These are phyloP conservation scores for Apis florea DNA, from an alignment of 1,140 invertebrate genomes.

Conservation along the genomic window DNA sequence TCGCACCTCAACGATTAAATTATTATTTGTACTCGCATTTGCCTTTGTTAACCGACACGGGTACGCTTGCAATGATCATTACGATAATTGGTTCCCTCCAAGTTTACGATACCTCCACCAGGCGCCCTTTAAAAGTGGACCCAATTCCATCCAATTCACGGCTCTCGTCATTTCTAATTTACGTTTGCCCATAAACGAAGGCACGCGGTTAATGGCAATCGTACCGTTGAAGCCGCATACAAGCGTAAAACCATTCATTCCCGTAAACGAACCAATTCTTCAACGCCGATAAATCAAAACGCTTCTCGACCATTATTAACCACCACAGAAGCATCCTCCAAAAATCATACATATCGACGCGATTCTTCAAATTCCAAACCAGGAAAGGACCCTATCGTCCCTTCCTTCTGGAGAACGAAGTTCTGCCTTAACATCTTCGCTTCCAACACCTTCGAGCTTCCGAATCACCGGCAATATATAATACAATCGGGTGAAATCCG, in stretches of 20 bases:
- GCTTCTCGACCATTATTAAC: too few species aligned
- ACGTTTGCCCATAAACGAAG: neutral
- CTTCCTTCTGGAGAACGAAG: too few species aligned
- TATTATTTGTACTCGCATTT: neutral
- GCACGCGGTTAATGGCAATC: neutral
- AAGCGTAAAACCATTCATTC: neutral
- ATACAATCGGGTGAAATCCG: neutral
- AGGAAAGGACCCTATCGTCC: too few species aligned
- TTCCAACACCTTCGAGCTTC: too few species aligned
- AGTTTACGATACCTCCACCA: neutral
- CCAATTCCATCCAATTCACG: neutral
- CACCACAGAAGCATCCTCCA: neutral
- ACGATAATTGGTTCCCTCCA: neutral
- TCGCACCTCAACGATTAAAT: conserved; percentile 28
- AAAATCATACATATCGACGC: too few species aligned
- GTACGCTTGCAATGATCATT: neutral
- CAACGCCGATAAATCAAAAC: neutral
- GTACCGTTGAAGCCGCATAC: neutral
- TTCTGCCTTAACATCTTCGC: too few species aligned
- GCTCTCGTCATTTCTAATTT: neutral
- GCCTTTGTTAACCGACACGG: neutral
- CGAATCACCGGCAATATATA: too few species aligned
- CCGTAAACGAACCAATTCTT: neutral
- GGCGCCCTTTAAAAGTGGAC: neutral
- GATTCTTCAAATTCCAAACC: too few species aligned